Percentiles rank a stretch among this genome's conserved stretches.
These are phyloP conservation scores for Litocranius walleri DNA, from an alignment of 2,113 vertebrate species.

Conservation along the genomic window DNA sequence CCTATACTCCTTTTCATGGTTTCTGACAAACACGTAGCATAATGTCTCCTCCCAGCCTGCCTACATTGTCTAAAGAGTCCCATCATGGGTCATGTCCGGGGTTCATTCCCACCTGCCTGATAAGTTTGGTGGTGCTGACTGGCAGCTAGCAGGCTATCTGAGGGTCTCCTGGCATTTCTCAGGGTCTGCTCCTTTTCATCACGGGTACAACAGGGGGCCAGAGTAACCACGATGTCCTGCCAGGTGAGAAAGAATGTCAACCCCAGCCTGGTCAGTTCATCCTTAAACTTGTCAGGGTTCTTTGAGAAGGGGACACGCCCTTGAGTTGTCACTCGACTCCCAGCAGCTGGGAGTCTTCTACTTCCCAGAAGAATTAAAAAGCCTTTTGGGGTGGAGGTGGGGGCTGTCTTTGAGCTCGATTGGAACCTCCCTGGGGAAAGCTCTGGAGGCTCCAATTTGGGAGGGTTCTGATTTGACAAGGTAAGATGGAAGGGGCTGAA, in stretches of 20 bases:
- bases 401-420: neutral
- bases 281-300: neutral
- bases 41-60: neutral
- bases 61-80: neutral
- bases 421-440: neutral
- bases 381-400: neutral
- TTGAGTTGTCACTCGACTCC: neutral
- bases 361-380: neutral
- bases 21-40: neutral
- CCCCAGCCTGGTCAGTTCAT: neutral
- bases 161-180: neutral
- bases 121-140: neutral
- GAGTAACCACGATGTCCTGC: neutral
- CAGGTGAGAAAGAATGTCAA: neutral
- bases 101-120: neutral
- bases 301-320: neutral
- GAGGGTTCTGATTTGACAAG: neutral
- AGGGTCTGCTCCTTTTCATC: neutral
- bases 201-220: rapidly evolving
- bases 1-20: rapidly evolving
- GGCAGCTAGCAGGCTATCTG: neutral
- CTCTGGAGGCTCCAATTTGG: neutral
- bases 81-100: neutral
- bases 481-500: neutral
- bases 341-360: neutral